Conservation (phyloP, 1,140 invertebrate genomes). For the Psilanteris sp. region DNA sequence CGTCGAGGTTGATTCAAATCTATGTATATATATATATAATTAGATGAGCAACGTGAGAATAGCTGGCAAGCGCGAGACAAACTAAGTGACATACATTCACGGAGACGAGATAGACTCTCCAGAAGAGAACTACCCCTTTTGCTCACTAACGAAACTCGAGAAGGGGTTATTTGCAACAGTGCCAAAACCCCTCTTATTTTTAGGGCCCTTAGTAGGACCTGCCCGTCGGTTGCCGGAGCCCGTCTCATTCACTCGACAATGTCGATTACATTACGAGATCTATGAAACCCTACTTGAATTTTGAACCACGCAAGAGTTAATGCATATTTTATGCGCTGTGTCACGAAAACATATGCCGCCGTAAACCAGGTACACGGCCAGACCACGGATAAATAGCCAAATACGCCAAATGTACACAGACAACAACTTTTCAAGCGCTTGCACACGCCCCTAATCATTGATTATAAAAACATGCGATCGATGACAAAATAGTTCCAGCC, state of each 20-base stretch:
- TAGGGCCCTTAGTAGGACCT: conserved; percentile 69
- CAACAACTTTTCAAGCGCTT: conserved; percentile 24
- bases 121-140: conserved; percentile 29
- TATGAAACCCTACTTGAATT: conserved; percentile 74
- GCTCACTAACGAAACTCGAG: conserved; percentile 63
- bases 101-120: conserved; percentile 20
- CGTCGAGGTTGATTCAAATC: neutral
- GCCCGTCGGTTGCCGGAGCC: conserved; percentile 30
- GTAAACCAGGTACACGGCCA: conserved; percentile 19
- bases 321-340: conserved; percentile 71
- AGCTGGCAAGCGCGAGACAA: conserved; percentile 29
- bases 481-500: conserved; percentile 47
- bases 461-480: conserved; percentile 44
- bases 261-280: conserved; percentile 69
- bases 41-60: conserved; percentile 40
- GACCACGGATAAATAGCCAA: conserved; percentile 8
- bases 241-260: conserved; percentile 61
- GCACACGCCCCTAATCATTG: conserved; percentile 48
- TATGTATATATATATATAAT: conserved; percentile 2
- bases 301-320: conserved; percentile 39
- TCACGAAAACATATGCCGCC: conserved; percentile 51
- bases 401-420: neutral
- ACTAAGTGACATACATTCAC: conserved; percentile 59
- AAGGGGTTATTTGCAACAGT: conserved; percentile 67
- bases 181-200: conserved; percentile 48